These are phyloP conservation scores for Penaeus indicus DNA, from an alignment of 1,140 invertebrate species.

Conservation along the genomic window DNA sequence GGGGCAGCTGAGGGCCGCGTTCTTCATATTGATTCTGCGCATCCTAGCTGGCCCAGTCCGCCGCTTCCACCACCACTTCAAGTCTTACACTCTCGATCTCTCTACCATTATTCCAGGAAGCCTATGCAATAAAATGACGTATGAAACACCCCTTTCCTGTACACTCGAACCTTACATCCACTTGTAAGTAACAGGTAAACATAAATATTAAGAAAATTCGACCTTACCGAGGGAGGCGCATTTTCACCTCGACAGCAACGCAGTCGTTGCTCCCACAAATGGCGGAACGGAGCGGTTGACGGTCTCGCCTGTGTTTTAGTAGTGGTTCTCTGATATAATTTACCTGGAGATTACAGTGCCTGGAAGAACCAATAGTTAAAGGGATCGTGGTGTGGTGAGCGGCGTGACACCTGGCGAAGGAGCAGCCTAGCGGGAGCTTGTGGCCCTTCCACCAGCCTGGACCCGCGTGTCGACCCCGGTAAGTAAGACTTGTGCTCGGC, in stretches of 20 bases:
- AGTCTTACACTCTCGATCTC: conserved; percentile 42
- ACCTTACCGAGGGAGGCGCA: conserved; percentile 40
- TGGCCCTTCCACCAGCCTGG: conserved; percentile 24
- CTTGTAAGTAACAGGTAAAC: no score
- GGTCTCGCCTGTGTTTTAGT: conserved; percentile 47
- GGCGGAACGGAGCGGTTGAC: conserved; percentile 52
- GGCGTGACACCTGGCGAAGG: not conserved
- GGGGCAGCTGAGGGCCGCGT: conserved; percentile 31
- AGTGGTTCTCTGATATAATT: conserved; percentile 37
- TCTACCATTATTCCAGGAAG: not conserved
- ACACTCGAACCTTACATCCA: not conserved
- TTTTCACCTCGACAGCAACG: conserved; percentile 37
- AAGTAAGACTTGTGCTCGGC: conserved; percentile 20
- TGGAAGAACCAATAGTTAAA: conserved; percentile 35
- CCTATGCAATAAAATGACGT: conserved; percentile 43
- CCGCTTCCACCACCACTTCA: conserved; percentile 43
- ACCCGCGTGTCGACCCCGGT: conserved; percentile 44
- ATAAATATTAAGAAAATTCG: not conserved
- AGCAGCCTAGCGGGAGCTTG: not conserved
- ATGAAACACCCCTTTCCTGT: not conserved
- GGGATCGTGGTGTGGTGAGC: conserved; percentile 46
- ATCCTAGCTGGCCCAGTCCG: conserved; percentile 35
- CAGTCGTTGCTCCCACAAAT: conserved; percentile 54
- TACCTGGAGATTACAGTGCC: conserved; percentile 33
- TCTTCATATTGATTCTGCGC: conserved; percentile 60